phyloP scores from a whole-genome alignment of 2,888 invertebrate species.

The Gibbula magus region DNA sequence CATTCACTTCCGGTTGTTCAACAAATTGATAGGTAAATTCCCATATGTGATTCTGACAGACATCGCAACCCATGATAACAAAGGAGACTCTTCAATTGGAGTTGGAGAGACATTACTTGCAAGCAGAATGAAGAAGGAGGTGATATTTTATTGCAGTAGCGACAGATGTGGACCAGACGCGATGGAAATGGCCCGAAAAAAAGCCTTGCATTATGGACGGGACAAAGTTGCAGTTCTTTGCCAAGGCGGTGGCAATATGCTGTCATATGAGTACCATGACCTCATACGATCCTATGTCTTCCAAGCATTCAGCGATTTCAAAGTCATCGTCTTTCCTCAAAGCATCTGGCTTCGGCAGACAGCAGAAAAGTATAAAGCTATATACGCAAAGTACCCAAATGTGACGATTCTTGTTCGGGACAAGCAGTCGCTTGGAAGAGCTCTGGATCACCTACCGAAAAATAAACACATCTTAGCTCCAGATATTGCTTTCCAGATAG shows the following conservation, averaged over 20 bases:
- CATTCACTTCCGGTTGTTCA: conserved; percentile 22
- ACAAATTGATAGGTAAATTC: conserved; percentile 25
- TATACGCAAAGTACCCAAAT: conserved; percentile 17
- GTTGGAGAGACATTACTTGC: conserved; percentile 26
- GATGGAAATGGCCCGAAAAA: not conserved
- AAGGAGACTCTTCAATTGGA: conserved; percentile 36
- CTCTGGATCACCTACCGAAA: not conserved
- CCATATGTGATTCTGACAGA: conserved; percentile 37
- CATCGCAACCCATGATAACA: conserved; percentile 31
- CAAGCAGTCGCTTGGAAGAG: conserved; percentile 13
- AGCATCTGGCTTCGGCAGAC: conserved; percentile 1
- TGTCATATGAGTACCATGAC: conserved; percentile 11
- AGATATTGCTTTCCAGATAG: conserved; percentile 35
- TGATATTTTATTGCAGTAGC: conserved; percentile 21
- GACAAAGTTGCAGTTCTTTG: conserved; percentile 16
- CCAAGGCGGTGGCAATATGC: conserved; percentile 21
- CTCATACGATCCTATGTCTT: not conserved
- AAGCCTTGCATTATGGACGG: not conserved
- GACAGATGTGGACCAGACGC: not conserved
- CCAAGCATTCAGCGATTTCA: not conserved
- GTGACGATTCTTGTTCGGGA: conserved; percentile 23
- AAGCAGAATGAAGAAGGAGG: not conserved
- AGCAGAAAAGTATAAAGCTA: not conserved
- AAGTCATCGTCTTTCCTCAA: conserved; percentile 24
- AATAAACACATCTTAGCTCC: conserved; percentile 26